phyloP scores from a whole-genome alignment of 2,113 vertebrate species.

The Vulpes lagopus region DNA sequence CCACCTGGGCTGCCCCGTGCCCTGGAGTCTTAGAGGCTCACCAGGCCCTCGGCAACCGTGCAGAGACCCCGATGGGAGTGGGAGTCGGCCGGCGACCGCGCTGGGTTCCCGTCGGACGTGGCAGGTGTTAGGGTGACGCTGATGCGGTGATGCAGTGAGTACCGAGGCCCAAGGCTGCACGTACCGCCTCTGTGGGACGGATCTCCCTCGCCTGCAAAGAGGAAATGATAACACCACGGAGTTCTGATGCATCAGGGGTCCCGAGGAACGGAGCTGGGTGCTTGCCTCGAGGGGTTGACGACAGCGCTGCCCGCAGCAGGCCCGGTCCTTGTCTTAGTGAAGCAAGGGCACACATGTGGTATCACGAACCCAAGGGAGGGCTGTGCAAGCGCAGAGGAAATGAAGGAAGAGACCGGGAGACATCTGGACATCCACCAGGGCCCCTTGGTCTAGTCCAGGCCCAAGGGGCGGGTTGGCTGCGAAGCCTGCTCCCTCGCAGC shows the following conservation, averaged over 20 bases:
- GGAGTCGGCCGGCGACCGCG: neutral
- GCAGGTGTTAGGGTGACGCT: rapidly evolving
- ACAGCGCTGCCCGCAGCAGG: neutral
- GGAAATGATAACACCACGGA: neutral
- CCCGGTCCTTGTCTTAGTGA: neutral
- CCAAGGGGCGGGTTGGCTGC: too few relatives aligned
- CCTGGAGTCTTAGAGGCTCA: neutral
- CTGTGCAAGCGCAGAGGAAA: neutral
- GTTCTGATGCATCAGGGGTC: neutral
- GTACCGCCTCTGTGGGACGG: neutral
- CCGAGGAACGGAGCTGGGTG: rapidly evolving
- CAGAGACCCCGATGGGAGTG: neutral
- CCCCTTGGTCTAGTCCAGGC: neutral
- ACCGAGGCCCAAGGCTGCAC: neutral
- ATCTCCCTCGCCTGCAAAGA: neutral
- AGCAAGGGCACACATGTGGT: neutral
- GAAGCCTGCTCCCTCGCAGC: neutral
- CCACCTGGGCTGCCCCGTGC: too few relatives aligned
- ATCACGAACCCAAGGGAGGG: neutral
- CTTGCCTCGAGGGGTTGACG: neutral
- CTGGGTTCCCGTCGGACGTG: neutral
- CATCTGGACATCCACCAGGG: neutral
- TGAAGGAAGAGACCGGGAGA: neutral
- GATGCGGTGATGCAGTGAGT: neutral
- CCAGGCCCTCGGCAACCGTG: too few relatives aligned